Base-by-base conservation (phyloP, 2,113 vertebrate genomes). In the Rutilus rutilus region DNA sequence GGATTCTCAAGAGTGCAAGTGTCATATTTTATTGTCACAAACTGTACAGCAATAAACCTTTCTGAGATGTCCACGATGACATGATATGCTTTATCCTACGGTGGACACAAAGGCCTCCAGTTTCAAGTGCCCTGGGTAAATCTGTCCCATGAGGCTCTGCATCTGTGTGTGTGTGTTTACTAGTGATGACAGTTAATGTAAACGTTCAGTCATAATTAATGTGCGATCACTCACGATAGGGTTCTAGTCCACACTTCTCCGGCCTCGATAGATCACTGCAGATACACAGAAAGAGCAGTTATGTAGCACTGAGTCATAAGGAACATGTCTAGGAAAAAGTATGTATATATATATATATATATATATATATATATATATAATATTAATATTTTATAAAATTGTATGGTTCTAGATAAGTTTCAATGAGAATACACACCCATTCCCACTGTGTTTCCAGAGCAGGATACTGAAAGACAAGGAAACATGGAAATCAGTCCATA, bases 181-280 rank as follows among this genome's bases (percentile, higher is more conserved):
- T 23, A 23, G 6, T 57, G 36, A 64, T 85, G 10, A 77, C 47
- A 67, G 17, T 33, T 42, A 59, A 39, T 62, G 78, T 81, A 50
- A 30, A 65, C 11, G 69, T 81, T 69, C 19, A 78, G 71, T 33
- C 17, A 54, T 52, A 67, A 15, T 45, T 60, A n/a, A 67, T 33
- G 47, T 62, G 39, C 9, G 60, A 7, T 25, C 79, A 89, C 92
- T 90, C 84, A 93, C 92, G 83, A 0, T 23, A 12, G 3, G 36
- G 50, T 52, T 79, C 89, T 94, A 95, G 80, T 92, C 86, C 78
- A 93, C 47, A 81, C 92, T 96, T 89, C 93, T 90, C 92, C 94
- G 96, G 90, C 95, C 94, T 91, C 94, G 94, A 88, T 95, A 96
- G 90, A 97, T 96, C 79, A 96, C 97, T 99, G 30, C 6, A 92